Conservation (phyloP, 2,888 invertebrate genomes). For the Rhodophaea formosa region DNA sequence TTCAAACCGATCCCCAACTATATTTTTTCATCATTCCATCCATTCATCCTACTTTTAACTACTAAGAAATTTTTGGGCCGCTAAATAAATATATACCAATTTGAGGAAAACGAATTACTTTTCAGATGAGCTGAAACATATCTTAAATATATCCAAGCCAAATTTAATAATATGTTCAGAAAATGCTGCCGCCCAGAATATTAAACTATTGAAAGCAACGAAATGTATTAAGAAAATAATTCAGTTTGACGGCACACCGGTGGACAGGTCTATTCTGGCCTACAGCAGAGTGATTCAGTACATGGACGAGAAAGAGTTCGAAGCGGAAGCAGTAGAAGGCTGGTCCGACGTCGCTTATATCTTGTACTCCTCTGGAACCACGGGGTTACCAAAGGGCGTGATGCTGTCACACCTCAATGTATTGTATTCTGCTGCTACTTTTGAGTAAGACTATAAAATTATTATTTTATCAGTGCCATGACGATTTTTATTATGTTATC, state of each 20-base stretch:
- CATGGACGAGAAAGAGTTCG: slow-evolving; percentile 34
- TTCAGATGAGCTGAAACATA: slow-evolving; percentile 73
- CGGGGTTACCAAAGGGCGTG: slow-evolving; percentile 90
- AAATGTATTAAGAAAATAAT: slow-evolving; percentile 75
- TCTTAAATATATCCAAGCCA: slow-evolving; percentile 84
- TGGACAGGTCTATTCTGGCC: slow-evolving; percentile 32
- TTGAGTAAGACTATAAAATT: slow-evolving; percentile 41
- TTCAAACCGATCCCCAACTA: too few species aligned
- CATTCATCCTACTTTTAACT: too few species aligned
- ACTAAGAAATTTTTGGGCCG: too few species aligned
- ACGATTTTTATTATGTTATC: too few species aligned
- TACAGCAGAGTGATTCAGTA: slow-evolving; percentile 32
- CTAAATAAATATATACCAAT: too few species aligned
- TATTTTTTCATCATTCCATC: too few species aligned
- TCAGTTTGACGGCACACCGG: slow-evolving; percentile 80
- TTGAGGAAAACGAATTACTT: neutral
- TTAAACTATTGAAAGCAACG: slow-evolving; percentile 42
- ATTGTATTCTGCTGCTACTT: slow-evolving; percentile 75
- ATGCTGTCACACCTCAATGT: slow-evolving; percentile 82
- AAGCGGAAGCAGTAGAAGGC: slow-evolving; percentile 41
- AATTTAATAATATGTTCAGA: slow-evolving; percentile 83
- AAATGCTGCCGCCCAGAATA: slow-evolving; percentile 37
- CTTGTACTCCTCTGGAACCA: slow-evolving; percentile 85
- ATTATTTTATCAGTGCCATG: too few species aligned
- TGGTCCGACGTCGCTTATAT: slow-evolving; percentile 53